These are phyloP conservation scores for Malacoraja senta DNA, from an alignment of 2,797 vertebrate species.

Conservation along the genomic window DNA sequence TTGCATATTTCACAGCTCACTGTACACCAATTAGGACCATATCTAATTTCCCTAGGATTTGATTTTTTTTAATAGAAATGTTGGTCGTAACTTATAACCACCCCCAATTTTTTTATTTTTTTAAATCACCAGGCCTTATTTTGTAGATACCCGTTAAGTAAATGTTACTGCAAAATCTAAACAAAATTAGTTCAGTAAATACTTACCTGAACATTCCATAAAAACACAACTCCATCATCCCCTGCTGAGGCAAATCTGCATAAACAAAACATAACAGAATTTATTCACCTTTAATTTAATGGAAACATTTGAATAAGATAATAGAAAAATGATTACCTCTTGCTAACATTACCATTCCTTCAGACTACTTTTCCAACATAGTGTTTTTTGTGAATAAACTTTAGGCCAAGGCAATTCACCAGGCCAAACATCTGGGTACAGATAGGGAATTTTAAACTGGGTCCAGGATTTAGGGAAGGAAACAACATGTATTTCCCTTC, in stretches of 20 bases:
- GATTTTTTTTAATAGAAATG: not conserved
- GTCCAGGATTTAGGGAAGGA: not conserved
- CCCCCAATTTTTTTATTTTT: no score
- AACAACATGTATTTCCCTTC: not conserved
- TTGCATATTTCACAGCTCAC: not conserved
- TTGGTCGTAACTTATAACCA: not conserved
- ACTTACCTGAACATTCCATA: slow-evolving; percentile 84
- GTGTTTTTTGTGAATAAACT: not conserved
- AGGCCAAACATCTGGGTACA: not conserved
- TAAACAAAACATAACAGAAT: not conserved
- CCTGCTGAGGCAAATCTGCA: slow-evolving; percentile 89
- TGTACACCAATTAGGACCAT: not conserved
- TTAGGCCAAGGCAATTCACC: not conserved
- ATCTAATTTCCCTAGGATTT: not conserved
- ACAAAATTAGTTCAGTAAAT: not conserved
- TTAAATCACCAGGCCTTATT: no score
- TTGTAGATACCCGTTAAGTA: not conserved
- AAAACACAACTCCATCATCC: slow-evolving; percentile 79
- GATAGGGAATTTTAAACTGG: not conserved
- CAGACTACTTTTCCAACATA: not conserved
- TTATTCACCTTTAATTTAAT: slow-evolving; percentile 4
- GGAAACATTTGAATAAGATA: not conserved
- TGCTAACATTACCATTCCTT: not conserved
- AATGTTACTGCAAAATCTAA: not conserved
- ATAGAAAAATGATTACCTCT: not conserved